A percentile compares a stretch with the other conserved stretches of the same genome.
These are phyloP conservation scores for Dryoscopus gambensis DNA, from an alignment of 2,113 vertebrate genomes.

Conservation along the genomic window DNA sequence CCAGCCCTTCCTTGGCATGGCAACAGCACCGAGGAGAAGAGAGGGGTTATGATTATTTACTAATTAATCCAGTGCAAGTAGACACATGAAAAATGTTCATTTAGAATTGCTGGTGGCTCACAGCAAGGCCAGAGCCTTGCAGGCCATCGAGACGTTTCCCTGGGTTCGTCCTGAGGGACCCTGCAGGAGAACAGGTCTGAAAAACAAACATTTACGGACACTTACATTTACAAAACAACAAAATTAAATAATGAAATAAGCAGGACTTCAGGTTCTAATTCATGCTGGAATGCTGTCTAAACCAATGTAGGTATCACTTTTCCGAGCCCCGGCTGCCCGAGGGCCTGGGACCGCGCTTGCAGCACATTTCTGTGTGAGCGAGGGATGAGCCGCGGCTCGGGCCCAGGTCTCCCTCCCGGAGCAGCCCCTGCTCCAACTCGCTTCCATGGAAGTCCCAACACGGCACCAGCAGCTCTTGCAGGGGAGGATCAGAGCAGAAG, in stretches of 20 bases:
- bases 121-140: rapidly evolving
- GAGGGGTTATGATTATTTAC: not conserved
- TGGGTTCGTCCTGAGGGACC: not conserved
- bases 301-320: rapidly evolving
- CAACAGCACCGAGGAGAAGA: not conserved
- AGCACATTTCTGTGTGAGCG: rapidly evolving
- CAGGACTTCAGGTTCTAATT: not conserved
- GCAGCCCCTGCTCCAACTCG: not conserved
- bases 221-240: not conserved
- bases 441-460: not conserved
- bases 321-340: not conserved
- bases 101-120: not conserved
- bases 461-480: not conserved
- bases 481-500: not conserved
- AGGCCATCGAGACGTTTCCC: rapidly evolving
- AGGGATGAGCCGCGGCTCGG: not conserved
- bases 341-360: rapidly evolving
- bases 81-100: not conserved
- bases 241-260: not conserved
- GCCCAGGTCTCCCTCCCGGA: not conserved
- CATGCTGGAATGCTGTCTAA: not conserved
- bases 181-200: not conserved
- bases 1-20: rapidly evolving
- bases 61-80: not conserved
- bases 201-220: not conserved